Base-by-base conservation (phyloP, 2,113 vertebrate genomes). In the Rhinopomastus cyanomelas region DNA sequence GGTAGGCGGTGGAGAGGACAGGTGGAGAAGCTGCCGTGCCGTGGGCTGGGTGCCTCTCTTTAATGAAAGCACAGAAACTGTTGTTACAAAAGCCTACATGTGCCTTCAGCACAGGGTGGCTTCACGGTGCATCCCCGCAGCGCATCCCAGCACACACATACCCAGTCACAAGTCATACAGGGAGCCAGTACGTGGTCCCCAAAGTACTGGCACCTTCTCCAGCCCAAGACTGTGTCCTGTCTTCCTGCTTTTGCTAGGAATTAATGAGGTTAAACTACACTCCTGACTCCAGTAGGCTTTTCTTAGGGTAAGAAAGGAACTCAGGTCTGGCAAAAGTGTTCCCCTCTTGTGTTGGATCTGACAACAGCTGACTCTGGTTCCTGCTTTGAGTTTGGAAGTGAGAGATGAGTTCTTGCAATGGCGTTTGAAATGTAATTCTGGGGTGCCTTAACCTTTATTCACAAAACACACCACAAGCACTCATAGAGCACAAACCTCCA, bases 401-500 rank as follows among this genome's bases (percentile, higher is more conserved):
- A 72, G 15, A 8, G 6, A 4, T 23, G 10, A 26, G 8, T 37
- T 85, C 92, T 76, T 87, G 13, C 53, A 72, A 69, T 2, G 46
- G 7, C 14, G 72, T 4, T 4, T 68, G n/a, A 59, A 76, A 30
- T 21, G 2, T 29, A 12, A n/a, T 56, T 60, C 12, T 73, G 29
- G 4, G 6, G 3, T 61, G 39, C 36, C 11, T 72, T 65, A 44
- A 32, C 32, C 7, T 37, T 36, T 39, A 29, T 44, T 71, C 23
- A 57, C 19, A 61, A 56, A 60, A n/a, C 9, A 20, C 7, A 56
- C 22, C 19, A 32, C 20, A 25, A 6, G 22, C 30, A 32, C 15
- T 29, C 0, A 0, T 1, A 65, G 18, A 56, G 8, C 16, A 78
- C 18, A 72, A 67, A 49, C 4, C 16, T 48, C 5, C 15, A 13